Evolutionary conservation across 2,797 vertebrate species (phyloP).

Genomic region (Poeciliopsis gracilis): DNA sequence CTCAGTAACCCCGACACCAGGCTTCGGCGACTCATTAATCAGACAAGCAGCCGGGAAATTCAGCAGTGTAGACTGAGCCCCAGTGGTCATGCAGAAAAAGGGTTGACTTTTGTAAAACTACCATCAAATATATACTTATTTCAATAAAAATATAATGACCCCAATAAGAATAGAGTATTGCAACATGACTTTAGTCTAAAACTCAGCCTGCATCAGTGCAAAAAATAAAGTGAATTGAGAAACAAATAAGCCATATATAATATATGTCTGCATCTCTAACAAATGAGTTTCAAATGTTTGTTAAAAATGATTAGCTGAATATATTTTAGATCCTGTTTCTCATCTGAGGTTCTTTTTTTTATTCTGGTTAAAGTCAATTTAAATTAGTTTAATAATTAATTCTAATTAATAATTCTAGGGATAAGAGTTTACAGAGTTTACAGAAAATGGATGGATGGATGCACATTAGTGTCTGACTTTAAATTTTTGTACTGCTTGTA

Average conservation of each 20-base stretch:
- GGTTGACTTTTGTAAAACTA: background rate
- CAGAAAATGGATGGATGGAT: too few relatives aligned
- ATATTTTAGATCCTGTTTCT: background rate
- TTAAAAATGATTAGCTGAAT: background rate
- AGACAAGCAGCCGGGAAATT: slow-evolving; percentile 56
- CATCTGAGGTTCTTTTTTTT: background rate
- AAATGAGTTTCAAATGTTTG: background rate
- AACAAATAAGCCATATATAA: background rate
- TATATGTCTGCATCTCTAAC: background rate
- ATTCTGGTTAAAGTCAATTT: background rate
- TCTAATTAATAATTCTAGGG: too few relatives aligned
- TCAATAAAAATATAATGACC: background rate
- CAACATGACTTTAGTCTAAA: background rate
- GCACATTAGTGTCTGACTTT: background rate
- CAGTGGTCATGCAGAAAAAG: background rate
- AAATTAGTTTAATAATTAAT: slow-evolving; percentile 1
- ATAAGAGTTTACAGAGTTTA: too few relatives aligned
- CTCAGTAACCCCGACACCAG: slow-evolving; percentile 70
- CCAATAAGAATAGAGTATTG: background rate
- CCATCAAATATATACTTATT: background rate
- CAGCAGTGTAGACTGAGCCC: slow-evolving; percentile 29
- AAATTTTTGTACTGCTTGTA: background rate
- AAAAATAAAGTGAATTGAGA: background rate
- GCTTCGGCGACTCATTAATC: slow-evolving; percentile 78
- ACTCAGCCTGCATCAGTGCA: background rate